Base-by-base conservation (phyloP, 2,113 vertebrate species). In the Elachura formosa region DNA sequence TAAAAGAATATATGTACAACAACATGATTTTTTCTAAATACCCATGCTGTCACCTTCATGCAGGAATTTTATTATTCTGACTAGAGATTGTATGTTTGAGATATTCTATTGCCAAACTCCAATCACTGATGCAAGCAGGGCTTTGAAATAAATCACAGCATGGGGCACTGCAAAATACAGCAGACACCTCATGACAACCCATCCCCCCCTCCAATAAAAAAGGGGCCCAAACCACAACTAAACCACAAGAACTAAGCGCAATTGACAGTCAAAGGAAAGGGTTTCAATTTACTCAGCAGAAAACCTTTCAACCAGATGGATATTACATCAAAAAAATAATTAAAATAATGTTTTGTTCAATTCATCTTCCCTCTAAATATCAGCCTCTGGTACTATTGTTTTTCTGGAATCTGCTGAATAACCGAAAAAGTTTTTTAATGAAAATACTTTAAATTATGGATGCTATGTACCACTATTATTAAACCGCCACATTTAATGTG, bases 11-110 rank as follows among this genome's bases (percentile, higher is more conserved):
- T 36, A 69, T 36, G 80, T 64, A 84, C 41, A 93, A 43, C 38
- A 67, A 62, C 34, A 26, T 11, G 17, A 77, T 58, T 67, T 71
- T 29, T 84, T 87, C 40, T 45, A 36, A 59, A 75, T 41, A 79
- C 2, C 12, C 69, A 45, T 0, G 0, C 5, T 11, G 5, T 46
- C 33, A 36, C 36, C 58, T 61, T 17, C 51, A 62, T 40, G 33
- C 48, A 64, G 19, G 16, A 54, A 33, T 78, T 73, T 21, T 51
- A 40, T 51, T 62, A 45, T 20, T 90, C 20, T 33, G 11, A 19
- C 36, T 34, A 31, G 34, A 67, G 66, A 31, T 2, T 6, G 18
- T 14, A 33, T 9, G 22, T 40, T 21, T 74, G 34, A 78, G 33
- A 40, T 59, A 21, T 25, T 90, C 71, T 56, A 13, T 5, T 45